phyloP scores from a whole-genome alignment of 2,888 invertebrate species.

The Spicauda simplicius region DNA sequence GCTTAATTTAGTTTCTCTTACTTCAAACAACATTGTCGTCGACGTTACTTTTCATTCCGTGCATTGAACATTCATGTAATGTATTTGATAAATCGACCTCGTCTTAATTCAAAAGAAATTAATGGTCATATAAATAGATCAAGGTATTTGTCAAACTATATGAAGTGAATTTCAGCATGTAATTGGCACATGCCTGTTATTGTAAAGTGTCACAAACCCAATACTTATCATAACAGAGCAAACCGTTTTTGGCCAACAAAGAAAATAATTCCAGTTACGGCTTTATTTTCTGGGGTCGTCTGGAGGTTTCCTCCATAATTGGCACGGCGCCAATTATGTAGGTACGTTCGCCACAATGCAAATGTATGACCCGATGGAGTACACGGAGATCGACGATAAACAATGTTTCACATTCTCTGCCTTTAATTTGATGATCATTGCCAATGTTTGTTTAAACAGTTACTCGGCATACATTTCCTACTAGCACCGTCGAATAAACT shows the following conservation, averaged over 20 bases:
- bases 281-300: conserved; percentile 27
- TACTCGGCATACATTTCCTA: conserved; percentile 74
- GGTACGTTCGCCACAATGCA: conserved; percentile 44
- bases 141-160: neutral
- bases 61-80: neutral
- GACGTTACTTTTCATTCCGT: conserved; percentile 9
- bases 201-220: conserved; percentile 2
- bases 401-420: conserved; percentile 47
- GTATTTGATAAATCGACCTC: neutral
- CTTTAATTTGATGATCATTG: conserved; percentile 73
- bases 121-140: neutral
- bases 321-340: conserved; percentile 47
- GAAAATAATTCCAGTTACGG: conserved; percentile 22
- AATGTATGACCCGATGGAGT: conserved; percentile 44
- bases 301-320: conserved; percentile 42
- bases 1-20: conserved; percentile 27
- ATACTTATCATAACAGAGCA: conserved; percentile 15
- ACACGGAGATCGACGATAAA: conserved; percentile 49
- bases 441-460: conserved; percentile 76
- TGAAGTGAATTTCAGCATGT: neutral
- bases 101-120: neutral
- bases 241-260: conserved; percentile 9
- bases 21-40: conserved; percentile 3
- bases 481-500: conserved; percentile 52
- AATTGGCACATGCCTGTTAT: neutral